Conservation (phyloP, 2,888 invertebrate species). For the Apoda limacodes region DNA sequence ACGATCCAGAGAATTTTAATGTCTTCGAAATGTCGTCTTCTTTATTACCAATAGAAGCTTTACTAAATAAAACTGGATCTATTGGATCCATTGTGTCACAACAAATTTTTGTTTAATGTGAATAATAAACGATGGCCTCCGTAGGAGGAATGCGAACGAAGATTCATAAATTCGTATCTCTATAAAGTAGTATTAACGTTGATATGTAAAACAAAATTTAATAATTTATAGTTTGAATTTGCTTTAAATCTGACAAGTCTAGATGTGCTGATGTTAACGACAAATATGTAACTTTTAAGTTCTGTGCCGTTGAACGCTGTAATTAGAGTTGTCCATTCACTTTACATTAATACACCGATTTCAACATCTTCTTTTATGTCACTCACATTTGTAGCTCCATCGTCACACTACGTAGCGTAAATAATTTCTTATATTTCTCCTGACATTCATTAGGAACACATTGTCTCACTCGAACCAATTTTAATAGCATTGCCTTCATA, state of each 20-base stretch:
- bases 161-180: neutral
- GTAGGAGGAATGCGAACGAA: slow-evolving; percentile 18
- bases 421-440: slow-evolving; percentile 54
- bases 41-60: slow-evolving; percentile 60
- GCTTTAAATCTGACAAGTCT: too few species aligned
- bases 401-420: slow-evolving; percentile 54
- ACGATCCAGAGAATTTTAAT: slow-evolving; percentile 64
- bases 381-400: slow-evolving; percentile 41
- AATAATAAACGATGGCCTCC: slow-evolving; percentile 27
- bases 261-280: too few species aligned
- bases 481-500: slow-evolving; percentile 48
- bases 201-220: too few species aligned
- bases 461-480: slow-evolving; percentile 47
- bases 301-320: slow-evolving; percentile 37
- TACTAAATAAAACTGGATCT: slow-evolving; percentile 53
- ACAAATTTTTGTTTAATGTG: slow-evolving; percentile 43
- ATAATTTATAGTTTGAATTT: too few species aligned
- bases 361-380: slow-evolving; percentile 57
- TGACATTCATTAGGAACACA: slow-evolving; percentile 54
- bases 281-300: too few species aligned
- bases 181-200: too few species aligned
- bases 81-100: slow-evolving; percentile 44
- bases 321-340: slow-evolving; percentile 64
- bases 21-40: slow-evolving; percentile 61
- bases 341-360: slow-evolving; percentile 59